Evolutionary conservation across 1,140 invertebrate species (phyloP).

Genomic region (Temnothorax nylanderi): DNA sequence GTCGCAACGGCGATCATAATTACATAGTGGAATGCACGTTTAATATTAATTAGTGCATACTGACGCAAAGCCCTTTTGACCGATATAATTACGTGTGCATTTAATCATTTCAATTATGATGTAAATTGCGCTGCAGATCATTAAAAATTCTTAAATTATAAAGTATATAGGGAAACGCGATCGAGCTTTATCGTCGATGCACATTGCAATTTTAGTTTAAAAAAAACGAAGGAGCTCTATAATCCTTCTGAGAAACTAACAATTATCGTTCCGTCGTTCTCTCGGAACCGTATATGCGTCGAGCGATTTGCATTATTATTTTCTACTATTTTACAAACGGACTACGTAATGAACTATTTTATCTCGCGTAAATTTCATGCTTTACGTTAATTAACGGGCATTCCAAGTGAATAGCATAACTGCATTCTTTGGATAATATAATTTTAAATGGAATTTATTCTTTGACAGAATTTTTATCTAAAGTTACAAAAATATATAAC

Average conservation of each 20-base stretch:
- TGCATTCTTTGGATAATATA: not conserved
- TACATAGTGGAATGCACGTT: constrained; percentile 31
- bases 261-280: not conserved
- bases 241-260: not conserved
- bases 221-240: not conserved
- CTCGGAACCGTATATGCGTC: not conserved
- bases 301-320: not conserved
- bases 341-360: not conserved
- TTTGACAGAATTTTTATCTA: constrained; percentile 1
- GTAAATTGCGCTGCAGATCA: constrained; percentile 17
- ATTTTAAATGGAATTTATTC: constrained; percentile 2
- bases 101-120: constrained; percentile 50
- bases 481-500: not conserved
- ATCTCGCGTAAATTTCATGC: not conserved
- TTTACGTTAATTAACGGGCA: constrained; percentile 13
- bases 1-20: constrained; percentile 15
- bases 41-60: constrained; percentile 65
- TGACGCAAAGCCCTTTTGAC: constrained; percentile 33
- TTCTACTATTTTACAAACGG: not conserved
- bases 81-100: constrained; percentile 36
- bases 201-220: not conserved
- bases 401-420: not conserved
- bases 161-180: not conserved
- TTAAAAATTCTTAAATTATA: constrained; percentile 40
- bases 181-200: not conserved